Evolutionary conservation across 2,888 invertebrate species (phyloP).

Genomic region (Oligia strigilis): DNA sequence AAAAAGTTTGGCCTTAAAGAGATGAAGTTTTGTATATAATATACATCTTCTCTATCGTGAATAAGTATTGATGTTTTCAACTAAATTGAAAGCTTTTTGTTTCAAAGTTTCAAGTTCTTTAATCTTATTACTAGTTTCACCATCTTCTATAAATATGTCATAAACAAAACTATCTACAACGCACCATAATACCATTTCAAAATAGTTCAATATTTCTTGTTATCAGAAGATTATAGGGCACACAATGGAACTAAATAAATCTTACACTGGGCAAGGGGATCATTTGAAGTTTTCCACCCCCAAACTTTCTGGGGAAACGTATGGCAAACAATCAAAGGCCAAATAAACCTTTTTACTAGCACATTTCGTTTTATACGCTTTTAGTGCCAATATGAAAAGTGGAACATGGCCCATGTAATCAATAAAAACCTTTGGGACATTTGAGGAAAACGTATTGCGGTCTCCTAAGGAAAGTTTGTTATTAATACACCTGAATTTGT

Average conservation of each 20-base stretch:
- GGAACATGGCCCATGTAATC: slow-evolving; percentile 77
- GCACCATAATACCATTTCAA: not conserved
- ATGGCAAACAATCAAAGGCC: slow-evolving; percentile 84
- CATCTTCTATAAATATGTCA: not conserved
- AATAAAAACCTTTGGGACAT: slow-evolving; percentile 76
- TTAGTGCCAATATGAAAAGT: slow-evolving; percentile 77
- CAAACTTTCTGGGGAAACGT: slow-evolving; percentile 72
- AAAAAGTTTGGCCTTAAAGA: slow-evolving; percentile 7
- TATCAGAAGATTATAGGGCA: slow-evolving; percentile 53
- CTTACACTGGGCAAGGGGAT: slow-evolving; percentile 64
- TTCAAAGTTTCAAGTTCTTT: slow-evolving; percentile 14
- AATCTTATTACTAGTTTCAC: not conserved
- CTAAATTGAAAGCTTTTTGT: slow-evolving; percentile 23
- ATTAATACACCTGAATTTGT: slow-evolving; percentile 58
- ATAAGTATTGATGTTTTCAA: slow-evolving; percentile 7
- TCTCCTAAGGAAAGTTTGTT: slow-evolving; percentile 49
- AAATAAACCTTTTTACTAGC: slow-evolving; percentile 81
- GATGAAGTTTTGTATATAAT: slow-evolving; percentile 10
- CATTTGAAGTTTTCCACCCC: slow-evolving; percentile 62
- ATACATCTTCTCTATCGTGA: not conserved
- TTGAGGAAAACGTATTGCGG: slow-evolving; percentile 62
- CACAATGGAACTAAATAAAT: slow-evolving; percentile 73
- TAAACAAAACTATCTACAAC: not conserved
- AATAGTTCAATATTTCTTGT: slow-evolving; percentile 41
- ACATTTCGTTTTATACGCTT: slow-evolving; percentile 80